Conservation (phyloP, 2,113 vertebrate species). For the Apodemus sylvaticus region DNA sequence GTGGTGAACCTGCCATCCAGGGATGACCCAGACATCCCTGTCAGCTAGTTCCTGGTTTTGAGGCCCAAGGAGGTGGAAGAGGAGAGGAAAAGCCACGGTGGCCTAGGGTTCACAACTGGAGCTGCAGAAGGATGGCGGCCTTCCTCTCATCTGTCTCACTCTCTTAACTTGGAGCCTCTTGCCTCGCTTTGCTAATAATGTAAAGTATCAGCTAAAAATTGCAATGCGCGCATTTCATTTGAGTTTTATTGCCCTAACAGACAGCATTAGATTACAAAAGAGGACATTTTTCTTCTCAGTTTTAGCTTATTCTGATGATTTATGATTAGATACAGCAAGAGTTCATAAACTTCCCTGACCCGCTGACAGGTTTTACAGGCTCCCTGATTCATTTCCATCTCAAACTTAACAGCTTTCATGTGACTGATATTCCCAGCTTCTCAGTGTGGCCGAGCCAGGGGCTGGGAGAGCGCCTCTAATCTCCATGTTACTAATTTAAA, state of each 20-base stretch:
- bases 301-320: slow-evolving; percentile 93
- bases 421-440: slow-evolving; percentile 91
- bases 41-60: neutral
- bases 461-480: slow-evolving; percentile 87
- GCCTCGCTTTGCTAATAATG: slow-evolving; percentile 89
- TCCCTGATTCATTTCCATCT: slow-evolving; percentile 93
- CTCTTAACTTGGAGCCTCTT: slow-evolving; percentile 87
- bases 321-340: slow-evolving; percentile 91
- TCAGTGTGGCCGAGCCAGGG: slow-evolving; percentile 85
- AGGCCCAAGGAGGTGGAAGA: neutral
- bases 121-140: slow-evolving; percentile 42
- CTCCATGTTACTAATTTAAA: slow-evolving; percentile 92
- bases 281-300: slow-evolving; percentile 90
- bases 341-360: slow-evolving; percentile 94
- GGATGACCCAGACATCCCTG: neutral
- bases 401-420: slow-evolving; percentile 92
- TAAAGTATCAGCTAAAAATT: slow-evolving; percentile 91
- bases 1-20: neutral
- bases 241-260: slow-evolving; percentile 92
- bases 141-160: slow-evolving; percentile 84
- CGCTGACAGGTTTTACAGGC: slow-evolving; percentile 92
- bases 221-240: slow-evolving; percentile 91
- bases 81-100: neutral
- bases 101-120: neutral
- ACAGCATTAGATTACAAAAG: slow-evolving; percentile 92